phyloP scores from a whole-genome alignment of 2,888 invertebrate species.

The Macaria liturata region DNA sequence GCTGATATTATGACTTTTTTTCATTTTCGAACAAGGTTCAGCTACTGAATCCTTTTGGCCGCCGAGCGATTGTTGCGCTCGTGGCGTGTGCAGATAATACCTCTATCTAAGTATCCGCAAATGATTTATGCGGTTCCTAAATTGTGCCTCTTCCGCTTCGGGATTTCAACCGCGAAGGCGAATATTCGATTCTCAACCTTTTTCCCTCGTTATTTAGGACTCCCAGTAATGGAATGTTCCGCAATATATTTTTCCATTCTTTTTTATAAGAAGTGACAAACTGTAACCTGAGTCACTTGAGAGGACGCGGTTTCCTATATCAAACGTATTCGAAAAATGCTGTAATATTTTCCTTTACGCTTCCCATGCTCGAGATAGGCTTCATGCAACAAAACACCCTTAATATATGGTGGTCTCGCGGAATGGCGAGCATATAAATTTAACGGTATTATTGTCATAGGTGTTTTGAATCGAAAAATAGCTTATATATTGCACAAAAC shows the following conservation, averaged over 20 bases:
- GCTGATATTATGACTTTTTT: slow-evolving; percentile 48
- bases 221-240: slow-evolving; percentile 21
- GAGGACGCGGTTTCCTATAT: slow-evolving; percentile 23
- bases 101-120: slow-evolving; percentile 45
- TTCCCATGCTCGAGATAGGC: slow-evolving; percentile 13
- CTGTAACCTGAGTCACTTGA: slow-evolving; percentile 28
- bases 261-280: slow-evolving; percentile 28
- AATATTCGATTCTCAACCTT: slow-evolving; percentile 42
- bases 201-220: slow-evolving; percentile 30
- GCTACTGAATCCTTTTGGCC: slow-evolving; percentile 46
- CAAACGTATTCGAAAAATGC: slow-evolving; percentile 24
- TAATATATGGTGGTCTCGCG: slow-evolving; percentile 9
- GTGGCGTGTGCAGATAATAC: slow-evolving; percentile 48
- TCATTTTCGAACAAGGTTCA: slow-evolving; percentile 51
- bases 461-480: too few relatives aligned
- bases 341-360: slow-evolving; percentile 21
- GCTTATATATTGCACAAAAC: too few relatives aligned
- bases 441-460: too few relatives aligned
- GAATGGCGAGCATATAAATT: slow-evolving; percentile 8
- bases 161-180: slow-evolving; percentile 39
- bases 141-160: slow-evolving; percentile 42
- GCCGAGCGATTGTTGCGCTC: slow-evolving; percentile 45
- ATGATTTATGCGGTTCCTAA: slow-evolving; percentile 47
- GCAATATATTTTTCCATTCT: slow-evolving; percentile 18
- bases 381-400: slow-evolving; percentile 10